These are phyloP conservation scores for Catostomus latipinnis DNA, from an alignment of 2,797 vertebrate species.

Conservation along the genomic window DNA sequence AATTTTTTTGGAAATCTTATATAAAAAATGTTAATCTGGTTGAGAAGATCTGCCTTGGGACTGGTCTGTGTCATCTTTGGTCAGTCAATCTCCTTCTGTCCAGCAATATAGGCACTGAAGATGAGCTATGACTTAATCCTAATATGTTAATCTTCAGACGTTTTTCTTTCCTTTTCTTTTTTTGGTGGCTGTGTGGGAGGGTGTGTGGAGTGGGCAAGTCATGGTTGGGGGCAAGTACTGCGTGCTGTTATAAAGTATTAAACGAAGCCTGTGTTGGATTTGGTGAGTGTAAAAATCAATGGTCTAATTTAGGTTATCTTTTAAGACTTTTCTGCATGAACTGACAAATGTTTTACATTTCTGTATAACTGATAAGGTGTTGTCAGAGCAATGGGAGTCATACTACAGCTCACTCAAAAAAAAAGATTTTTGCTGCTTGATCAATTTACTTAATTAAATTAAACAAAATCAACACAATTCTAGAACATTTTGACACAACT, in stretches of 20 bases:
- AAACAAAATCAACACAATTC: too few relatives aligned
- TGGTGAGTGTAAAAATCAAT: neutral
- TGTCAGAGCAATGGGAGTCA: neutral
- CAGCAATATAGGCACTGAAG: slow-evolving; percentile 70
- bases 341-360: neutral
- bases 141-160: slow-evolving; percentile 72
- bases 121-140: slow-evolving; percentile 76
- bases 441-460: too few relatives aligned
- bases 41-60: slow-evolving; percentile 81
- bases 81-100: slow-evolving; percentile 79
- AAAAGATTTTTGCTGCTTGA: too few relatives aligned
- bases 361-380: neutral
- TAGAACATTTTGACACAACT: too few relatives aligned
- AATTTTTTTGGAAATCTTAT: slow-evolving; percentile 81
- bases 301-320: neutral
- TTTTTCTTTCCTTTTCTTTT: slow-evolving; percentile 57
- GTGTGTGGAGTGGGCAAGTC: slow-evolving; percentile 28
- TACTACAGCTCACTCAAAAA: neutral
- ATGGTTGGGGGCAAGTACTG: slow-evolving; percentile 23
- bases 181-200: slow-evolving; percentile 15
- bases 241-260: neutral
- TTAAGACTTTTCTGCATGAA: neutral
- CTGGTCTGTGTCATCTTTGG: slow-evolving; percentile 74
- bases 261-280: neutral
- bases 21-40: slow-evolving; percentile 71